phyloP scores from a whole-genome alignment of 2,888 invertebrate genomes.

The Cephus rjabovi region DNA sequence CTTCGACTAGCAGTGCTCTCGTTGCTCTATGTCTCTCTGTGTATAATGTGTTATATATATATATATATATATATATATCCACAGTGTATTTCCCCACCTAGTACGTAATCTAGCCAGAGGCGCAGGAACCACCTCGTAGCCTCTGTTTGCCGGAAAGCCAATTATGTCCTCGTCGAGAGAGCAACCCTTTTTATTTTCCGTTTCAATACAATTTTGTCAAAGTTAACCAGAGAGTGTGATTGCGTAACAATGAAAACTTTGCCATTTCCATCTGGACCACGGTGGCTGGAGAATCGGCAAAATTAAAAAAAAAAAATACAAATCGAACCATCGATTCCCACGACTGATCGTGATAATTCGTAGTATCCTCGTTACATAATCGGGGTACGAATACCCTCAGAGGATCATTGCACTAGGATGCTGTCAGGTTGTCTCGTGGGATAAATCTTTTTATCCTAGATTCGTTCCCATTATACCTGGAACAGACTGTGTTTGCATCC shows the following conservation, averaged over 20 bases:
- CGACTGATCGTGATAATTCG: no score
- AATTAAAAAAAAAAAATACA: no score
- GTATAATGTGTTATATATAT: slow-evolving; percentile 10
- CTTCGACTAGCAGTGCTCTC: slow-evolving; percentile 3
- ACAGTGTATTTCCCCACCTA: neutral
- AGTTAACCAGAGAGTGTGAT: slow-evolving; percentile 25
- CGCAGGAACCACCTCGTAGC: neutral
- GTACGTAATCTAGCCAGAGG: neutral
- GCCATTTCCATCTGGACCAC: neutral
- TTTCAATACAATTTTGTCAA: neutral
- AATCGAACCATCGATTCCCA: no score
- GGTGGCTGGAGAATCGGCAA: no score
- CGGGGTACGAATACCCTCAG: neutral
- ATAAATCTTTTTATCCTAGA: neutral
- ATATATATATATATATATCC: neutral
- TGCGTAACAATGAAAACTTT: neutral
- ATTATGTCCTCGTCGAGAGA: slow-evolving; percentile 39
- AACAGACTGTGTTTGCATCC: neutral
- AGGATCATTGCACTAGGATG: neutral
- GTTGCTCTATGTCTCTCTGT: slow-evolving; percentile 6
- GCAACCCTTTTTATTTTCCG: neutral
- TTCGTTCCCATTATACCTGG: neutral
- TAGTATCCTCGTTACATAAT: neutral
- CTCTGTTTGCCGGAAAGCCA: slow-evolving; percentile 43
- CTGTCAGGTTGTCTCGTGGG: neutral